Conservation (phyloP, 2,888 invertebrate genomes). For the Campoletis raptor region DNA sequence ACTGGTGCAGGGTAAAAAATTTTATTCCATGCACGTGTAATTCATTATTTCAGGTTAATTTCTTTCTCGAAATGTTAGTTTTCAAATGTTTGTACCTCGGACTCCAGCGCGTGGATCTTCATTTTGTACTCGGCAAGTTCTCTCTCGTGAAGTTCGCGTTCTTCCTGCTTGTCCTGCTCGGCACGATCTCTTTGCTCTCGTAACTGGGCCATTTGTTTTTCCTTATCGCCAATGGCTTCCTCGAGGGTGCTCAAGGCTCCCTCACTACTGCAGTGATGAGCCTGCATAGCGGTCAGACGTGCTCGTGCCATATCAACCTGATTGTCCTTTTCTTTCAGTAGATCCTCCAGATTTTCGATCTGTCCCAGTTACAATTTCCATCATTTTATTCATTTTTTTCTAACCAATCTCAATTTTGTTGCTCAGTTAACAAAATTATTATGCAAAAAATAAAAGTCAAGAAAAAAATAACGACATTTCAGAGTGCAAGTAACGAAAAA, state of each 20-base stretch:
- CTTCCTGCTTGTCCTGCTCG: slow-evolving; percentile 98
- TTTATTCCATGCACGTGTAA: neutral
- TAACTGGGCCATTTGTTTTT: slow-evolving; percentile 97
- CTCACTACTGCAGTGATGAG: slow-evolving; percentile 97
- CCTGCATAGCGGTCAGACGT: slow-evolving; percentile 96
- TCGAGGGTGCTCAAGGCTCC: slow-evolving; percentile 96
- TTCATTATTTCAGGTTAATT: neutral
- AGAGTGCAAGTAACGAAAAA: neutral
- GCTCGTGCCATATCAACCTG: slow-evolving; percentile 98
- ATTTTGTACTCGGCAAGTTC: slow-evolving; percentile 98
- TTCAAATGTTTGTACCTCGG: slow-evolving; percentile 86
- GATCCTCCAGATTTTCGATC: slow-evolving; percentile 99
- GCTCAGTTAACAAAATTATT: neutral
- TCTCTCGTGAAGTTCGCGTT: slow-evolving; percentile 96
- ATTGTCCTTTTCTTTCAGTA: slow-evolving; percentile 98
- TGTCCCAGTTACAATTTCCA: slow-evolving; percentile 82
- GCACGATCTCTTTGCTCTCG: slow-evolving; percentile 97
- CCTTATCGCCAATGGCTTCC: slow-evolving; percentile 98
- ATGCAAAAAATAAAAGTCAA: slow-evolving; percentile 64
- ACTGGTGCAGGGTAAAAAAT: neutral
- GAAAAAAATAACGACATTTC: slow-evolving; percentile 46
- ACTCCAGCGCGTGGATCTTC: slow-evolving; percentile 95
- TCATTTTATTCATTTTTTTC: neutral
- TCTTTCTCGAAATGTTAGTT: neutral
- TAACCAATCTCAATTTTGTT: neutral